phyloP scores from a whole-genome alignment of 2,888 invertebrate species.

The Rambutsinella grinnellia region DNA sequence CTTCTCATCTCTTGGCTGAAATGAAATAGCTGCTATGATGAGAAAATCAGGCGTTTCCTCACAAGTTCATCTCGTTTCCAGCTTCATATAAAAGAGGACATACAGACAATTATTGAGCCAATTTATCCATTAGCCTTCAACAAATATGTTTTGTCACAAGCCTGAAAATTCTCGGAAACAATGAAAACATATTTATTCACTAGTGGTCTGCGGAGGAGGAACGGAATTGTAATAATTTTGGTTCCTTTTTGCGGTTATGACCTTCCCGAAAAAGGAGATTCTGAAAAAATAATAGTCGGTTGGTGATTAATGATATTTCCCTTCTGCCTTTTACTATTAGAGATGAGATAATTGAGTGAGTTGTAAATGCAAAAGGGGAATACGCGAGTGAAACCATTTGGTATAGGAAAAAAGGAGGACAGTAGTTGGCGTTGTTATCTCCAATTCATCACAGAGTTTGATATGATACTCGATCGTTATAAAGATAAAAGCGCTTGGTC shows the following conservation, averaged over 20 bases:
- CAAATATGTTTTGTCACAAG: neutral
- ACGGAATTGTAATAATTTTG: neutral
- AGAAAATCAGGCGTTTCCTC: too few species aligned
- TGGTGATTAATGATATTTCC: conserved; percentile 27
- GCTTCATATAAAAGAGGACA: too few species aligned
- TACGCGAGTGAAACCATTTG: too few species aligned
- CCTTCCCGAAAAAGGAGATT: conserved; percentile 29
- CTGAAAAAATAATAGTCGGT: neutral
- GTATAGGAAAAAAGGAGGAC: neutral
- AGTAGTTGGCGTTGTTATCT: neutral
- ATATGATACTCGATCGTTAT: neutral
- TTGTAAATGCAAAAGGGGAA: neutral
- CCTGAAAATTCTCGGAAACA: neutral
- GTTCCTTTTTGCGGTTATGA: conserved; percentile 6
- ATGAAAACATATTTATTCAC: neutral
- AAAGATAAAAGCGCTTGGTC: neutral
- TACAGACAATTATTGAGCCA: conserved; percentile 12
- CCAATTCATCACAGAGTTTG: neutral
- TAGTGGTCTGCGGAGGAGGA: neutral
- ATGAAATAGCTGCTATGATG: too few species aligned
- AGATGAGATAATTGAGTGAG: conserved; percentile 27
- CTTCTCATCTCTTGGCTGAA: too few species aligned
- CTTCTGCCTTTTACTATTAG: neutral
- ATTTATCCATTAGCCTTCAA: conserved; percentile 23
- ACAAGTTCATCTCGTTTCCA: too few species aligned